phyloP scores from a whole-genome alignment of 2,888 invertebrate species.

The Pandemis heparana region DNA sequence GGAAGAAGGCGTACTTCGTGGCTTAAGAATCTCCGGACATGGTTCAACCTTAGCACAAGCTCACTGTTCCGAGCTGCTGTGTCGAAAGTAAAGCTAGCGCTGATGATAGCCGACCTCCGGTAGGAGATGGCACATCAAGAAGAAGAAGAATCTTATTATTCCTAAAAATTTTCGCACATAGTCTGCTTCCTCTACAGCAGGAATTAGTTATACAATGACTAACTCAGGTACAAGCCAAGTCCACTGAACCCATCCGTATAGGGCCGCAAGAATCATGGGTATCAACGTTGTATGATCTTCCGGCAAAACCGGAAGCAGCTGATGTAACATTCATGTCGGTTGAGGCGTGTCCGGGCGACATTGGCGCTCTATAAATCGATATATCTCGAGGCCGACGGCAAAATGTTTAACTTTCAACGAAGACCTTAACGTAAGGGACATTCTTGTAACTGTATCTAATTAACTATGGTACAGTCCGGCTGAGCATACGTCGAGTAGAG shows the following conservation, averaged over 20 bases:
- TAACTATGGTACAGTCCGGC: slow-evolving; percentile 8
- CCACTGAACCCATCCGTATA: slow-evolving; percentile 4
- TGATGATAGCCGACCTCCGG: too few species aligned
- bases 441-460: slow-evolving; percentile 53
- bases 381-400: slow-evolving; percentile 64
- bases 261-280: slow-evolving; percentile 3
- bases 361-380: slow-evolving; percentile 56
- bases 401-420: slow-evolving; percentile 64
- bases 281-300: slow-evolving; percentile 24
- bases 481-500: neutral
- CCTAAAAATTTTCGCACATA: too few species aligned
- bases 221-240: neutral
- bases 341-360: slow-evolving; percentile 57
- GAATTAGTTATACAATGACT: neutral
- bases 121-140: too few species aligned
- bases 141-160: too few species aligned
- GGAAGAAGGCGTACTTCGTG: too few species aligned
- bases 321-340: slow-evolving; percentile 42
- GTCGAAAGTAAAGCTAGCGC: too few species aligned
- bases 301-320: slow-evolving; percentile 42
- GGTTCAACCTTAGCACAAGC: too few species aligned
- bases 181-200: too few species aligned
- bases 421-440: slow-evolving; percentile 52
- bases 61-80: too few species aligned
- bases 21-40: too few species aligned